phyloP scores from a whole-genome alignment of 2,797 vertebrate species.

The Enteromius thamalakanensis region DNA sequence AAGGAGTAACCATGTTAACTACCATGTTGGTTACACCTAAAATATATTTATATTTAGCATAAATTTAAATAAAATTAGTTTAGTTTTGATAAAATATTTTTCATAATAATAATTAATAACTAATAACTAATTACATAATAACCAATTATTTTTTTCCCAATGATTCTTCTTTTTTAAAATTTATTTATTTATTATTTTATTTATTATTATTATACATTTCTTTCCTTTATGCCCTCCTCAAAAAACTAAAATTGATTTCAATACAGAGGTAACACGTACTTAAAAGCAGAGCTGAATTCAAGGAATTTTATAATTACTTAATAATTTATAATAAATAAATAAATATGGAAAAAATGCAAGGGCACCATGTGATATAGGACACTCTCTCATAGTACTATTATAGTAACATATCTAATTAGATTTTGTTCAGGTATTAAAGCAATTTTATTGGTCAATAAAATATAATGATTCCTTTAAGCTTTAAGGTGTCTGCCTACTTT shows the following conservation, averaged over 20 bases:
- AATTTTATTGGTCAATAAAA: constrained; percentile 67
- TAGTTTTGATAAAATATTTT: no score
- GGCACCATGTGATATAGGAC: constrained; percentile 27
- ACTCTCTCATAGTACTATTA: constrained; percentile 43
- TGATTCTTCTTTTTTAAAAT: not conserved
- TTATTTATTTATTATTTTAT: not conserved
- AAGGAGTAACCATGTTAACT: no score
- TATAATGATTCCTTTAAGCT: constrained; percentile 64
- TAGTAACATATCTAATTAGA: constrained; percentile 60
- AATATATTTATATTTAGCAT: no score
- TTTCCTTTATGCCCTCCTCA: not conserved
- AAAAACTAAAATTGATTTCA: not conserved
- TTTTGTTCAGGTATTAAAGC: constrained; percentile 50
- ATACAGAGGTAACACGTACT: not conserved
- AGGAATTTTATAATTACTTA: not conserved
- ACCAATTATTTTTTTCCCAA: no score
- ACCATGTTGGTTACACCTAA: no score
- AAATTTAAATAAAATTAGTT: no score
- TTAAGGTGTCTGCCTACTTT: constrained; percentile 55
- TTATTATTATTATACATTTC: not conserved
- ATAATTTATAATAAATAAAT: not conserved
- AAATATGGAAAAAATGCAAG: not conserved
- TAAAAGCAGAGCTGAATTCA: not conserved
- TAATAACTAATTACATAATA: no score
- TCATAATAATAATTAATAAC: no score